Evolutionary conservation across 2,113 vertebrate species (phyloP), one percentile per base, ranked within the genome.

Genomic region (Antechinus stuartii): DNA sequence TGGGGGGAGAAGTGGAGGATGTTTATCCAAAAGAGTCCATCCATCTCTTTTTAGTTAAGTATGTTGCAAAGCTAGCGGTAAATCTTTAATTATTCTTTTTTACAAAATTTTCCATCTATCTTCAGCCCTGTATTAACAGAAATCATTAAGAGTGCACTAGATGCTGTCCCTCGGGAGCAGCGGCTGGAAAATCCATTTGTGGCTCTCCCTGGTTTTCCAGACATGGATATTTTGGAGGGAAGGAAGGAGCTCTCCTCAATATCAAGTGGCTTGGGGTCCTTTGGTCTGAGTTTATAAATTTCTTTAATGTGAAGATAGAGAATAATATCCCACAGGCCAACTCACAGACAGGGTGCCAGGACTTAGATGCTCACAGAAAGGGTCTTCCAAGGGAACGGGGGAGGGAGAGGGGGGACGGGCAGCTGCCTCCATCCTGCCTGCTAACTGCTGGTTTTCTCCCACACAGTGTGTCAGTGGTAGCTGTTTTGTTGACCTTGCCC

Each of bases 401-500:
- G 93, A 0, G 1, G 25, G 84, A 1, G 7, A 11, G 50, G 55
- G 14, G 50, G 30, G 1, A 14, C 2, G 42, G 6, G 49, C 54
- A 0, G 0, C 89, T 9, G 92, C 42, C 42, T 1, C 49, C 3
- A 27, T 53, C 27, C 46, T 0, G 7, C 25, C 27, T 50, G 8
- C 27, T 2, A 42, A n/a, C 5, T 42, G n/a, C 22, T 10, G 5
- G 6, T 8, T 35, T 5, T 76, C 35, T 76, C 68, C 68, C 35
- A 19, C 12, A 8, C 4, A 92, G 92, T 98, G 99, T 90, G 98
- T 98, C 1, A 95, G 98, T 0, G 98, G 99, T 0, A 99, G 99
- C 1, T 98, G 98, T 95, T 98, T 99, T 0, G 95, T 97, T 0
- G 98, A 99, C 93, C 97, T 99, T 97, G 99, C 98, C 0, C 99